phyloP scores from a whole-genome alignment of 2,113 vertebrate genomes.

The Dendropsophus ebraccatus region DNA sequence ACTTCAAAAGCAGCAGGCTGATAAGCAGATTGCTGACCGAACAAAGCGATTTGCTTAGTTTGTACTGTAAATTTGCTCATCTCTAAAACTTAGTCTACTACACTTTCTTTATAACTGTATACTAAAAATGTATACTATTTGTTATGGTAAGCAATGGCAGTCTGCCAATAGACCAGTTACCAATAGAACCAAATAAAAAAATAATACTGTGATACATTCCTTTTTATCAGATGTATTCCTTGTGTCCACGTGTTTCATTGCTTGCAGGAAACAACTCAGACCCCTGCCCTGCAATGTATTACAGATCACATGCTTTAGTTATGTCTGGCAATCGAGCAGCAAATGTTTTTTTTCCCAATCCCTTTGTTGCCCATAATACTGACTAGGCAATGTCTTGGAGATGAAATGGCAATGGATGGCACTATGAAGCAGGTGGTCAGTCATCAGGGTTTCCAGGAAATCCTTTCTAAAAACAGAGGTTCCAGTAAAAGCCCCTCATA shows the following conservation, averaged over 20 bases:
- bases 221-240: background rate
- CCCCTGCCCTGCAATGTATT: background rate
- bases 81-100: no score
- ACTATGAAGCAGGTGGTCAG: slow-evolving; percentile 25
- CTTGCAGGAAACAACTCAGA: slow-evolving; percentile 18
- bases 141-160: no score
- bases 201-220: background rate
- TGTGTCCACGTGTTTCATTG: slow-evolving; percentile 4
- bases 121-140: no score
- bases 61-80: no score
- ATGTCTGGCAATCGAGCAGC: background rate
- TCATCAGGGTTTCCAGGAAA: slow-evolving; percentile 15
- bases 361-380: background rate
- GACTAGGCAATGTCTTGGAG: background rate
- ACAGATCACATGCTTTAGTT: background rate
- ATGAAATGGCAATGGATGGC: background rate
- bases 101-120: no score
- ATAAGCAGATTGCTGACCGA: no score
- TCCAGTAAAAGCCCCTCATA: slow-evolving; percentile 23
- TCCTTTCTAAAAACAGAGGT: slow-evolving; percentile 23
- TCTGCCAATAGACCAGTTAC: background rate
- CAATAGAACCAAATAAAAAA: background rate
- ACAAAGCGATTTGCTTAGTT: no score
- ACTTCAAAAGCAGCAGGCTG: no score
- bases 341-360: slow-evolving; percentile 19